These are phyloP conservation scores for Julus scanicus DNA, from an alignment of 2,888 invertebrate genomes.

Conservation along the genomic window DNA sequence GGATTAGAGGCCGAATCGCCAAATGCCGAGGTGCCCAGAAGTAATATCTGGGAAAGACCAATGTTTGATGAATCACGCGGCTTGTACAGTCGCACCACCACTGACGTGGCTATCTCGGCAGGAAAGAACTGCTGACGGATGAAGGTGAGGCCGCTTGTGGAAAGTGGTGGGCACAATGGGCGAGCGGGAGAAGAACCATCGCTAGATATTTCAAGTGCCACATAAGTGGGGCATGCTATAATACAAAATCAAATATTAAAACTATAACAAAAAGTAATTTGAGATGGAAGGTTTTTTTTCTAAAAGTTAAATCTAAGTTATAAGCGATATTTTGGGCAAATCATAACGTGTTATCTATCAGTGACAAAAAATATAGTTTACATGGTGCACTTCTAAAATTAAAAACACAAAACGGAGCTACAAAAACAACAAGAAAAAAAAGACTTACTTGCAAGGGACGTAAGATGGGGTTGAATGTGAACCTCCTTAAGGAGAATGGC, in stretches of 20 bases:
- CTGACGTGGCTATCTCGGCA: constrained; percentile 86
- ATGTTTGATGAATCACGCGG: constrained; percentile 91
- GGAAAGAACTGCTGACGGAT: constrained; percentile 84
- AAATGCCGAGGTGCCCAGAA: constrained; percentile 88
- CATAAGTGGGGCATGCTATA: constrained; percentile 86
- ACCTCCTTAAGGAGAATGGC: constrained; percentile 89
- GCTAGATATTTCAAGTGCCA: constrained; percentile 85
- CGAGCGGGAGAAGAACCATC: constrained; percentile 81
- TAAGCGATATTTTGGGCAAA: no score
- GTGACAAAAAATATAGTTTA: not conserved
- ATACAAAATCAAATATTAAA: not conserved
- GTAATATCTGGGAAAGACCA: constrained; percentile 85
- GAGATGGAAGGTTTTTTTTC: no score
- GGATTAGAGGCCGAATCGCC: constrained; percentile 67
- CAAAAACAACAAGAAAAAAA: not conserved
- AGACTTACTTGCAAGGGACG: constrained; percentile 79
- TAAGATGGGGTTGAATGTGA: constrained; percentile 85
- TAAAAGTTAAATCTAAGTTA: no score
- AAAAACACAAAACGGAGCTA: not conserved
- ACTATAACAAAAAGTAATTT: no score
- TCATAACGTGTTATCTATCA: no score
- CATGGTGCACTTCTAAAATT: not conserved
- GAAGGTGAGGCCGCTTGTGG: constrained; percentile 87
- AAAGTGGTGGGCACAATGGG: constrained; percentile 85
- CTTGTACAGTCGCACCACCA: constrained; percentile 81